These are phyloP conservation scores for Atrichornis clamosus DNA, from an alignment of 2,113 vertebrate species.

Conservation along the genomic window DNA sequence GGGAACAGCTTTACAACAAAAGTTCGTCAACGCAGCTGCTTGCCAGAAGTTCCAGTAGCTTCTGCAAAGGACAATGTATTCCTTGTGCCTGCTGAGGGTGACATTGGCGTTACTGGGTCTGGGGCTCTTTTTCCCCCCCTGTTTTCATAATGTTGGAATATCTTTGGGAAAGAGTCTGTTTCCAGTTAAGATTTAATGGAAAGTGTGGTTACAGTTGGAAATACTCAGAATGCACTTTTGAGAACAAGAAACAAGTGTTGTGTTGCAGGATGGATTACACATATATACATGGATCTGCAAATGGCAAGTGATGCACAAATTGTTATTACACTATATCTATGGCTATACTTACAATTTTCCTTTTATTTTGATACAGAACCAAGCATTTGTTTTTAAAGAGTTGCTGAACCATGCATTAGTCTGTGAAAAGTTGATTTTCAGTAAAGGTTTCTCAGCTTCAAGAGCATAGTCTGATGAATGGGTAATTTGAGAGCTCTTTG, in stretches of 20 bases:
- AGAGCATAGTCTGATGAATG: background rate
- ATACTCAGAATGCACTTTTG: background rate
- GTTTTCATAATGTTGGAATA: background rate
- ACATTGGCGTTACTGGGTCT: rapidly evolving
- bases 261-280: background rate
- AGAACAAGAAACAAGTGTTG: background rate
- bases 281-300: background rate
- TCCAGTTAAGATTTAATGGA: background rate
- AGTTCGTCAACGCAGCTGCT: background rate
- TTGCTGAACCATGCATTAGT: background rate
- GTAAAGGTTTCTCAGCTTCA: background rate
- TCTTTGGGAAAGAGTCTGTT: background rate
- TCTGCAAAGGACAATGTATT: background rate
- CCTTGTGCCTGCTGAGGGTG: background rate
- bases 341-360: rapidly evolving
- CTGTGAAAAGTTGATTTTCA: background rate
- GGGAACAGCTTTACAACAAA: background rate
- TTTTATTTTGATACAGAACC: background rate
- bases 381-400: background rate
- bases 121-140: rapidly evolving
- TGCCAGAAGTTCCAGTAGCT: background rate
- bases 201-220: background rate
- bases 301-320: background rate
- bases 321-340: background rate
- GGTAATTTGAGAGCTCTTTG: background rate